A percentile compares a stretch with the other conserved stretches of the same genome.
Conservation (phyloP, 1,140 invertebrate genomes). For the Hylaeus anthracinus region DNA sequence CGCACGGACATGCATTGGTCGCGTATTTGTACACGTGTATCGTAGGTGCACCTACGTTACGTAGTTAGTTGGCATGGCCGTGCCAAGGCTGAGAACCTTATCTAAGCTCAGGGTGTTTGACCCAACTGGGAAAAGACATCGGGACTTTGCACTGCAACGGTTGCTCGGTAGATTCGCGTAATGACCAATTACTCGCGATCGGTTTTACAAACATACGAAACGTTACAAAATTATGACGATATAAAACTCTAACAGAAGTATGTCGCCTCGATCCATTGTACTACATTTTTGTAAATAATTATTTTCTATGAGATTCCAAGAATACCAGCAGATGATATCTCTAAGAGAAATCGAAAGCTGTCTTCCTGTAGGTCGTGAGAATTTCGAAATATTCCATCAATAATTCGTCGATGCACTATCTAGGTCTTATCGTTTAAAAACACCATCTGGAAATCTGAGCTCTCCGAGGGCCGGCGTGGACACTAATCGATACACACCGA, state of each 20-base stretch:
- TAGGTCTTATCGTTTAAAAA: slow-evolving; percentile 15
- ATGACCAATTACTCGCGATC: neutral
- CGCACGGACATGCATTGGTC: neutral
- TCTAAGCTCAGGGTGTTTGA: slow-evolving; percentile 71
- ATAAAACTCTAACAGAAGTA: too few relatives aligned
- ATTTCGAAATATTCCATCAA: slow-evolving; percentile 45
- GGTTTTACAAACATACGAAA: too few relatives aligned
- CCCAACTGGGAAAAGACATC: slow-evolving; percentile 69
- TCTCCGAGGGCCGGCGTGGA: slow-evolving; percentile 20
- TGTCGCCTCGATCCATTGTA: too few relatives aligned
- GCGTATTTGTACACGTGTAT: slow-evolving; percentile 3
- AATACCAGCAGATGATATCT: too few relatives aligned
- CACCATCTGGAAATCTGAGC: slow-evolving; percentile 37
- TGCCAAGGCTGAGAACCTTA: slow-evolving; percentile 70
- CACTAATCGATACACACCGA: slow-evolving; percentile 15
- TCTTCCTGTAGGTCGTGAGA: slow-evolving; percentile 28
- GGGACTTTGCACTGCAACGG: slow-evolving; percentile 45
- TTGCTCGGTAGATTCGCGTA: slow-evolving; percentile 30
- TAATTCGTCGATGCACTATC: slow-evolving; percentile 26
- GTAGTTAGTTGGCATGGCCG: slow-evolving; percentile 58
- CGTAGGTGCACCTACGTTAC: slow-evolving; percentile 44
- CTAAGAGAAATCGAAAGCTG: too few relatives aligned
- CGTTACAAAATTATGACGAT: too few relatives aligned
- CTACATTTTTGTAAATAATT: too few relatives aligned
- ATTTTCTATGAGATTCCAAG: too few relatives aligned